phyloP scores from a whole-genome alignment of 2,113 vertebrate species.

The Thamnophis sirtalis region DNA sequence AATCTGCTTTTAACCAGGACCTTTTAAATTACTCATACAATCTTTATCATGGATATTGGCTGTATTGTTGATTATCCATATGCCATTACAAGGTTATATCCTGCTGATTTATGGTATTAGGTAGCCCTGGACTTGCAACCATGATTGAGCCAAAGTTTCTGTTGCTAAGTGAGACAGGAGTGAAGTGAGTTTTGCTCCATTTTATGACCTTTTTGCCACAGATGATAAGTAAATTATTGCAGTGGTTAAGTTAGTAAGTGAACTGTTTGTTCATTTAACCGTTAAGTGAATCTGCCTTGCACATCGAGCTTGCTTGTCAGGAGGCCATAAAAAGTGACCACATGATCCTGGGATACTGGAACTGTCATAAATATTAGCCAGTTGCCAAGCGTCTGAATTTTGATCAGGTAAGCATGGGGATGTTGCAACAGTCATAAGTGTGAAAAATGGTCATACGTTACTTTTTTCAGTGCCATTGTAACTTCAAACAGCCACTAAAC shows the following conservation, averaged over 20 bases:
- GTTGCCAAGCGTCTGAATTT: neutral
- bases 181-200: neutral
- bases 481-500: neutral
- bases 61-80: neutral
- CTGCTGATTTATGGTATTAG: neutral
- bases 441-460: neutral
- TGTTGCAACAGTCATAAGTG: neutral
- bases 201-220: neutral
- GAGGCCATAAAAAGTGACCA: neutral
- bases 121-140: neutral
- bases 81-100: neutral
- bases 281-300: neutral
- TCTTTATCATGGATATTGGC: neutral
- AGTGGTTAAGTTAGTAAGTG: neutral
- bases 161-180: neutral
- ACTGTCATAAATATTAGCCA: neutral
- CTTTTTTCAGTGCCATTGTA: neutral
- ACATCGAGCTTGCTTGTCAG: neutral
- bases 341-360: neutral
- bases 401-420: neutral
- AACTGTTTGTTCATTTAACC: neutral
- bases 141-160: neutral
- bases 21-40: neutral
- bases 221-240: neutral
- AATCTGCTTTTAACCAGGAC: neutral